Percentiles rank a stretch among this genome's conserved stretches.
Evolutionary conservation across 2,113 vertebrate genomes (phyloP).

Genomic region (Seriola rivoliana): DNA sequence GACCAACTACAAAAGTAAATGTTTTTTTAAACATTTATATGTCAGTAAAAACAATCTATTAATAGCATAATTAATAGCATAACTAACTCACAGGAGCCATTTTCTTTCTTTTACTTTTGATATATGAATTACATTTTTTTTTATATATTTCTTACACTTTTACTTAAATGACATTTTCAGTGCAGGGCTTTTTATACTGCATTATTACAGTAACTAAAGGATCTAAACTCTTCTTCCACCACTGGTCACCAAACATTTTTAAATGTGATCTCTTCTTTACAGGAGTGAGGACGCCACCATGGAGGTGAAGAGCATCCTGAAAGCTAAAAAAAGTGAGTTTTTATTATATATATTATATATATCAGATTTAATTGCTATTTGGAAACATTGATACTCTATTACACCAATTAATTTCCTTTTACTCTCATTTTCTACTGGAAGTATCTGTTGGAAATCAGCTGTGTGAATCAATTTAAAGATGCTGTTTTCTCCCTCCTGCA

Average conservation of each 20-base stretch:
- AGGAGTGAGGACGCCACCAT: conserved; percentile 25
- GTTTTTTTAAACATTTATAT: no score
- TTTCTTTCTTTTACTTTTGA: neutral
- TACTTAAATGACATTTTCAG: neutral
- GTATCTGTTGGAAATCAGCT: neutral
- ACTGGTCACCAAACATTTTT: neutral
- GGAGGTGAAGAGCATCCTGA: conserved; percentile 80
- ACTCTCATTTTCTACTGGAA: no score
- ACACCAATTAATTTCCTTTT: no score
- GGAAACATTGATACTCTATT: neutral
- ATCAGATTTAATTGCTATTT: neutral
- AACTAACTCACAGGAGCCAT: no score
- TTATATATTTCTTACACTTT: neutral
- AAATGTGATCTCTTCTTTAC: neutral
- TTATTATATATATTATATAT: no score
- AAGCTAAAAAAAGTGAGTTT: conserved; percentile 67
- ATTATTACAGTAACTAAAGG: neutral
- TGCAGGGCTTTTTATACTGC: neutral
- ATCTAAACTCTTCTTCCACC: neutral
- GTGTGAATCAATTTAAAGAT: neutral
- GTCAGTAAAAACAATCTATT: no score
- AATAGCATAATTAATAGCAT: neutral
- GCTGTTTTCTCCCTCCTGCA: neutral
- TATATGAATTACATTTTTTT: neutral
- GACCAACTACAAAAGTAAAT: neutral